Evolutionary conservation across 2,888 invertebrate genomes (phyloP), one percentile per base, ranked within the genome.

Genomic region (Noctua fimbriata): DNA sequence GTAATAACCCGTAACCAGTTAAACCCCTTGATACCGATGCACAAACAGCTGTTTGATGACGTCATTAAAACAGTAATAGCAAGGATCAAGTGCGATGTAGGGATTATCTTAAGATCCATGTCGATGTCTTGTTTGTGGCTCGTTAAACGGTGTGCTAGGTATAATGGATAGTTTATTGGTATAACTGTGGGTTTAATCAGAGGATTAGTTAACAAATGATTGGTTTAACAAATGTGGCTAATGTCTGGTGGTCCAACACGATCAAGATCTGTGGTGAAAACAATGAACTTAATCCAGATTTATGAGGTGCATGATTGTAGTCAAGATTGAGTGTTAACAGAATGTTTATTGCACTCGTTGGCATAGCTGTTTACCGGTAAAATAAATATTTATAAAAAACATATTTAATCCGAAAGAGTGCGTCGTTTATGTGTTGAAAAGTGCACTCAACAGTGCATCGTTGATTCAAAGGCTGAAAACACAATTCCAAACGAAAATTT

Each of bases 11-110:
- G 10, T n/a, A 28, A 82, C 21, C 55, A 63, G 70, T 70, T 55
- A 63, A 73, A 36, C 49, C 41, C 32, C 47, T 52, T 2, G 14
- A 79, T 36, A 36, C 18, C 12, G 14, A 47, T 85, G 87, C 69
- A 80, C 69, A 76, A 72, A 77, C 81, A 72, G 44, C 52, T 63
- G 58, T 80, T 66, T 69, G 21, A 85, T 85, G 76, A 86, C 81
- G 71, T 81, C 73, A 87, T 87, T 78, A 76, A 74, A 69, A 24
- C 44, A 36, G 32, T 78, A 74, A 76, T 76, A 36, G 75, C 85
- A 69, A 0, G 71, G 73, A 80, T 87, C 41, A 84, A 73, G 18
- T 67, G 41, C n/a, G 36, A 47, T 67, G 52, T 67, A 41, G 36
- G 41, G 76, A 73, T 86, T 76, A 81, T 60, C 55, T 44, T 44